Base-by-base conservation (phyloP, 2,888 invertebrate genomes). In the Galerucella calmariensis region DNA sequence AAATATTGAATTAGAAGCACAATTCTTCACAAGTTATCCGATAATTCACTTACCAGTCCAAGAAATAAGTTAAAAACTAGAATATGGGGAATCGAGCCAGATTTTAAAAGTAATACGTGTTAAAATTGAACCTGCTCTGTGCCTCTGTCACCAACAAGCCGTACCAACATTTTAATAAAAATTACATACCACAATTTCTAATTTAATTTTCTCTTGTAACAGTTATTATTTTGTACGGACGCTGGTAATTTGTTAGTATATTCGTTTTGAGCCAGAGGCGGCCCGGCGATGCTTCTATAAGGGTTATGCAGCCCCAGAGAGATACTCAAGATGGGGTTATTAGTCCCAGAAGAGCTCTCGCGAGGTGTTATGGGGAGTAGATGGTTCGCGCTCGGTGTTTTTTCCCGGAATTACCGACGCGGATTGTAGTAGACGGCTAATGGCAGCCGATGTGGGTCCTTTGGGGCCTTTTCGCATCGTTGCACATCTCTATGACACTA, bases 311-410 rank as follows among this genome's bases (percentile, higher is more conserved):
- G 83, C 88, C 87, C 88, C 81, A 81, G 86, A 86, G 87, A 86
- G 83, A 81, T 80, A 83, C 86, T 79, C 86, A 88, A 89, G 89
- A 90, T 90, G 89, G 90, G 90, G 90, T 90, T 90, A 90, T 89
- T 87, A 88, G 88, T 89, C 90, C 89, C 90, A 79, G 84, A 86
- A 89, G 90, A 82, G 84, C 85, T 83, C 83, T 87, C 85, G 82
- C 80, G 82, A 86, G 86, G 86, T 86, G 85, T 84, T 86, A 86
- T 86, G 85, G 85, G 84, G 84, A 86, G 86, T 80, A 83, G 84
- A 85, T 84, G 84, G 84, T 82, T 84, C 81, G 83, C 76, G 82
- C 78, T 72, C 81, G 81, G 80, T 82, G 82, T 85, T 85, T 85
- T 41, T 84, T 83, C 83, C 80, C 77, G 83, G 81, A 83, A 83